A percentile compares a stretch with the other conserved stretches of the same genome.
phyloP scores from a whole-genome alignment of 2,113 vertebrate species.

The Platichthys stellatus region DNA sequence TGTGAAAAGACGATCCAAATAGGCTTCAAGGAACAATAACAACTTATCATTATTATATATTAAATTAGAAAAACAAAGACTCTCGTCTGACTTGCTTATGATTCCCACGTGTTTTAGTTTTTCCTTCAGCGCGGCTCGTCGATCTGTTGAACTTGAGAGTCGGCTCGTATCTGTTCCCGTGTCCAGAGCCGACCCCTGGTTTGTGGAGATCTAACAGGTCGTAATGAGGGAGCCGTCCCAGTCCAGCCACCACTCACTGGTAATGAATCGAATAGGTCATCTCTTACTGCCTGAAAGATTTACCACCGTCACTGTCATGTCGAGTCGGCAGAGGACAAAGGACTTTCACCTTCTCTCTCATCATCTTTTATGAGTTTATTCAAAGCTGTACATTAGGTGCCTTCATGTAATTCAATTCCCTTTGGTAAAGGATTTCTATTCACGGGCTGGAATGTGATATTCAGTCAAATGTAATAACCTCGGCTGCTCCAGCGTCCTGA shows the following conservation, averaged over 20 bases:
- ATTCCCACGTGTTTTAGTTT: neutral
- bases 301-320: constrained; percentile 40
- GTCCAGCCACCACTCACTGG: constrained; percentile 11
- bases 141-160: constrained; percentile 19
- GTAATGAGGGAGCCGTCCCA: constrained; percentile 49
- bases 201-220: constrained; percentile 49
- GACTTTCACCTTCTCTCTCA: constrained; percentile 44
- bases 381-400: constrained; percentile 47
- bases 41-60: neutral
- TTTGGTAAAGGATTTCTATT: constrained; percentile 52
- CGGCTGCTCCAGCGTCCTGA: constrained; percentile 40
- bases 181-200: constrained; percentile 18
- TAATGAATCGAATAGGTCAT: constrained; percentile 64
- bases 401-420: constrained; percentile 58
- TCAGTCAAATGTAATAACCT: constrained; percentile 64
- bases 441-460: constrained; percentile 45
- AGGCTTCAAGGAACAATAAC: neutral
- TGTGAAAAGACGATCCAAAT: too few relatives aligned
- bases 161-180: constrained; percentile 25
- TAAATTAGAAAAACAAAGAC: too few relatives aligned
- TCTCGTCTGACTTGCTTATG: neutral
- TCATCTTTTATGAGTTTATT: constrained; percentile 53
- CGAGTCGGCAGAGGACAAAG: constrained; percentile 51
- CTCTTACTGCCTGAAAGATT: constrained; percentile 52
- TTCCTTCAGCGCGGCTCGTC: neutral